Evolutionary conservation across 2,113 vertebrate species (phyloP), one percentile per base, ranked within the genome.

Genomic region (Triplophysa dalaica): DNA sequence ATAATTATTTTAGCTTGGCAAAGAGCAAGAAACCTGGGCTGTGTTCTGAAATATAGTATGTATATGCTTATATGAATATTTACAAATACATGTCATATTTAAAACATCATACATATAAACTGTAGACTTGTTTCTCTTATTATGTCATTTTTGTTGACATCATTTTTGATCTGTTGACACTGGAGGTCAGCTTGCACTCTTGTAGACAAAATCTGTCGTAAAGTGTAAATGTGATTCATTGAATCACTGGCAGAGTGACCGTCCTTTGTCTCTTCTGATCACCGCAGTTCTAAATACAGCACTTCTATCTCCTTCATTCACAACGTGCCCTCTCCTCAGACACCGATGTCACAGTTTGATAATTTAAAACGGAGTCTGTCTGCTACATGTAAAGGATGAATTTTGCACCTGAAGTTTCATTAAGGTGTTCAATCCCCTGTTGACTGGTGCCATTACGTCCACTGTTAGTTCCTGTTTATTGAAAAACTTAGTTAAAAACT

Each of bases 341-440:
- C 61, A 65, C 61, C 50, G 60, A 65, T 65, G 45, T 64, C 61
- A 76, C 58, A 76, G 2, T 64, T 61, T 64, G 60, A 76, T 17
- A 41, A 50, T 22, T 38, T 22, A 22, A 73, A 19, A 56, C 45
- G 8, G 16, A 62, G 56, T 19, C 8, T 48, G 70, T 43, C 70
- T 60, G 70, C n/a, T 74, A 13, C 43, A 64, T 21, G 11, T 24
- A 19, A 8, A 60, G 52, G 29, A 33, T 17, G 43, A 26, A 52
- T 33, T 64, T 52, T 9, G 2, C 21, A 26, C 26, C 22, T 29
- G 61, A 2, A 26, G 17, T 43, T 14, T 19, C n/a, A 14, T 38
- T 24, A 16, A 64, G 48, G 12, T 12, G 19, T 76, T 65, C n/a
- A 45, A 76, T 76, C 10, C 74, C 45, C 63, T 16, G 21, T 29